Percentiles rank a stretch among this genome's conserved stretches.
phyloP scores from a whole-genome alignment of 2,113 vertebrate genomes.

The Pseudopipra pipra region DNA sequence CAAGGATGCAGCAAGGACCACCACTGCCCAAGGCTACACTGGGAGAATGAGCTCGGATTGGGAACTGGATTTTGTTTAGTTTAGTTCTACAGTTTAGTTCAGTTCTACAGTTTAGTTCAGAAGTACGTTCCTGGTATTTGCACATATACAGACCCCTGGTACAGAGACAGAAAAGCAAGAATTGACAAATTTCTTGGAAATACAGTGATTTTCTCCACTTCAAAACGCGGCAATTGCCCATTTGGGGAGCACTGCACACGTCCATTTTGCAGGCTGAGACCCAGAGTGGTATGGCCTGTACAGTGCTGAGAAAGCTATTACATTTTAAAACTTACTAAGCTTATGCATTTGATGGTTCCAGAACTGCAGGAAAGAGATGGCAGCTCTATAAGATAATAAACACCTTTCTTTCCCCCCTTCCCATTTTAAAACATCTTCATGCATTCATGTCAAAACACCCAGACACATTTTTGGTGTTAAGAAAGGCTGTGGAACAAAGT shows the following conservation, averaged over 20 bases:
- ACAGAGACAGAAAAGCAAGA: neutral
- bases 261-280: neutral
- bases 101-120: neutral
- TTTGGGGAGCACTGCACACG: neutral
- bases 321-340: neutral
- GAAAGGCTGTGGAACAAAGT: neutral
- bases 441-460: neutral
- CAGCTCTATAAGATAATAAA: neutral
- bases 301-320: neutral
- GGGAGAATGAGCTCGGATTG: neutral
- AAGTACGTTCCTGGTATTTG: neutral
- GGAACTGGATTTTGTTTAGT: neutral
- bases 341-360: neutral
- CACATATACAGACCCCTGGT: neutral
- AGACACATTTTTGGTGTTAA: neutral
- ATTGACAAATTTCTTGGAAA: neutral
- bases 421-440: neutral
- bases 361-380: neutral
- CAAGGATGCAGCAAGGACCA: neutral
- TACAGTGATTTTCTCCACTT: neutral
- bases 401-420: neutral
- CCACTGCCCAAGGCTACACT: rapidly evolving
- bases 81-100: neutral
- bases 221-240: neutral
- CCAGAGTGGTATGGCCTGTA: neutral